phyloP scores from a whole-genome alignment of 2,113 vertebrate genomes.

The Epinephelus cyanopodus region DNA sequence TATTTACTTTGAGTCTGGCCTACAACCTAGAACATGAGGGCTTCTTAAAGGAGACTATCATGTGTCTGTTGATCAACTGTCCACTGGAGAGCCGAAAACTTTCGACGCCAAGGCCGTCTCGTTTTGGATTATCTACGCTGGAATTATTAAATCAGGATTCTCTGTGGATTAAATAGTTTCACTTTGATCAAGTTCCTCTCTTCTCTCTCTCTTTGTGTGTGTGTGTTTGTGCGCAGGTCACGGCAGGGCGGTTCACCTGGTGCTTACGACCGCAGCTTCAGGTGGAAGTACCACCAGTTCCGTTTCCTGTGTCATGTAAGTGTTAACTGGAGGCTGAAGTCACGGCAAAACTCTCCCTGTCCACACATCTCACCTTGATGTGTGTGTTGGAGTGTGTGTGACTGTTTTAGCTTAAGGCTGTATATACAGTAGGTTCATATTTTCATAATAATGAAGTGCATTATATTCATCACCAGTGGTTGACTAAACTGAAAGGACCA shows the following conservation, averaged over 20 bases:
- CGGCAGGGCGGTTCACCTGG: slow-evolving; percentile 94
- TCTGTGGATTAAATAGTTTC: background rate
- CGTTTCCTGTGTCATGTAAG: slow-evolving; percentile 98
- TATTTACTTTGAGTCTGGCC: slow-evolving; percentile 7
- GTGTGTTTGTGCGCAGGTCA: slow-evolving; percentile 65
- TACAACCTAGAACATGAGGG: background rate
- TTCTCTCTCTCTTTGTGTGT: background rate
- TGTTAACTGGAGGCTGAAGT: slow-evolving; percentile 47
- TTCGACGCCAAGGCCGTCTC: background rate
- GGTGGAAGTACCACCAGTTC: slow-evolving; percentile 99
- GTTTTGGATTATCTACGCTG: background rate
- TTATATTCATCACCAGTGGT: background rate
- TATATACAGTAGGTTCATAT: background rate
- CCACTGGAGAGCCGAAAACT: background rate
- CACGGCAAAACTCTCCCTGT: background rate
- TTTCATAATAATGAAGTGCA: background rate
- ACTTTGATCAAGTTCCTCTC: background rate
- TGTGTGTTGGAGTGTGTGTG: background rate
- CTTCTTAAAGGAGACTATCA: background rate
- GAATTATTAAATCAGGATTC: background rate
- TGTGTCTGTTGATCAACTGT: background rate
- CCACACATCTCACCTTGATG: background rate
- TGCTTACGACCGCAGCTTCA: slow-evolving; percentile 96
- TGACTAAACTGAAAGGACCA: background rate
- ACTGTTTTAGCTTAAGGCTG: background rate